Base-by-base conservation (phyloP, 2,888 invertebrate species). In the Pandemis corylana region DNA sequence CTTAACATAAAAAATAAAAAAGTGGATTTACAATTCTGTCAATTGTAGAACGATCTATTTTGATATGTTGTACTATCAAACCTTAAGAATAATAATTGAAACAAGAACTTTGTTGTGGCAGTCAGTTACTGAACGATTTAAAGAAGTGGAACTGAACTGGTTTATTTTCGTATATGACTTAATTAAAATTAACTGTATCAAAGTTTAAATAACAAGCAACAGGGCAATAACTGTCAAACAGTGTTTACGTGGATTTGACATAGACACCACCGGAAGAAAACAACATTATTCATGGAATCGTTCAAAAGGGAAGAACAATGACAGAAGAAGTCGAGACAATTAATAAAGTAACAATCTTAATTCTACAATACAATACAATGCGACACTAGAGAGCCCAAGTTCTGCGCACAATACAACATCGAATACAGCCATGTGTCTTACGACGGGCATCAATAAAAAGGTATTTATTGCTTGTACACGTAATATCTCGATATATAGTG, bases 391-490 rank as follows among this genome's bases (percentile, higher is more conserved):
- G 77, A 71, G 59, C 69, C 87, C 90, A 91, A 90, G 90, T 88
- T 90, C 89, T 89, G 90, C 91, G 80, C 92, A 93, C 93, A 90
- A 86, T 87, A 93, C 93, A 92, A 93, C 93, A 94, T 85, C 91
- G 82, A 93, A 83, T 78, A 85, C 88, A 88, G 91, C 90, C 92
- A 88, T 81, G 76, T 86, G 87, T 89, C 90, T 78, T 78, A 81
- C 83, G 87, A 91, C 90, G 89, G 76, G 91, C 92, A 80, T 87
- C 84, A 90, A 92, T 92, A 91, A 89, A 93, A 93, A 89, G 86
- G 83, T 92, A 89, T 80, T 94, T 94, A 94, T 94, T 94, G 94
- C 94, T 94, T 94, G 89, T 94, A 94, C 94, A 94, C 94, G 94
- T 94, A 93, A 91, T 93, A 86, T 90, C 89, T 85, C 82, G 68